These are phyloP conservation scores for Hoplostethus atlanticus DNA, from an alignment of 2,797 vertebrate genomes.

Conservation along the genomic window DNA sequence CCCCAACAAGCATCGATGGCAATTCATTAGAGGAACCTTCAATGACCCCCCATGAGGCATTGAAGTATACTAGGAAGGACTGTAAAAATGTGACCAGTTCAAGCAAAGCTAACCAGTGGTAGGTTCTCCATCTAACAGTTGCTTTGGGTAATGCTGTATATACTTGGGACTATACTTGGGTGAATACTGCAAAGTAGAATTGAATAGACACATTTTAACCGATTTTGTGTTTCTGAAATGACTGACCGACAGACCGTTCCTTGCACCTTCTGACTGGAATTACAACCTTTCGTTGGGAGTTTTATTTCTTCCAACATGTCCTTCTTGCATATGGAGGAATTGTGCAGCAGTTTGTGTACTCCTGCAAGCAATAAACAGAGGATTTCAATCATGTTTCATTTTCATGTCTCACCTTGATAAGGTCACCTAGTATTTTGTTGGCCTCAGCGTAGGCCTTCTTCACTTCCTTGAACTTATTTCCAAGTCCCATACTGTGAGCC, in stretches of 20 bases:
- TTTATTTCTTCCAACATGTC: no score
- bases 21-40: slow-evolving; percentile 4
- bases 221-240: not conserved
- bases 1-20: not conserved
- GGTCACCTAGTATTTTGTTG: slow-evolving; percentile 96
- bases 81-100: not conserved
- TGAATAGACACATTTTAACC: no score
- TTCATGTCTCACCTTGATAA: slow-evolving; percentile 91
- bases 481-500: slow-evolving; percentile 98
- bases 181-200: no score
- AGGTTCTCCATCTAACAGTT: no score
- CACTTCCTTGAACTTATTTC: slow-evolving; percentile 97
- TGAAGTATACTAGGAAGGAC: no score
- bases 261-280: no score
- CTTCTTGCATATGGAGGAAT: not conserved
- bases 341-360: not conserved
- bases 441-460: slow-evolving; percentile 96
- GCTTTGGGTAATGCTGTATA: no score
- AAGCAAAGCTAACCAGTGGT: no score
- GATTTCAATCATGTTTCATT: not conserved
- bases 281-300: no score
- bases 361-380: not conserved
- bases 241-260: not conserved
- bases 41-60: not conserved
- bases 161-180: no score